Evolutionary conservation across 2,888 invertebrate genomes (phyloP).

Genomic region (Cephus rjabovi): DNA sequence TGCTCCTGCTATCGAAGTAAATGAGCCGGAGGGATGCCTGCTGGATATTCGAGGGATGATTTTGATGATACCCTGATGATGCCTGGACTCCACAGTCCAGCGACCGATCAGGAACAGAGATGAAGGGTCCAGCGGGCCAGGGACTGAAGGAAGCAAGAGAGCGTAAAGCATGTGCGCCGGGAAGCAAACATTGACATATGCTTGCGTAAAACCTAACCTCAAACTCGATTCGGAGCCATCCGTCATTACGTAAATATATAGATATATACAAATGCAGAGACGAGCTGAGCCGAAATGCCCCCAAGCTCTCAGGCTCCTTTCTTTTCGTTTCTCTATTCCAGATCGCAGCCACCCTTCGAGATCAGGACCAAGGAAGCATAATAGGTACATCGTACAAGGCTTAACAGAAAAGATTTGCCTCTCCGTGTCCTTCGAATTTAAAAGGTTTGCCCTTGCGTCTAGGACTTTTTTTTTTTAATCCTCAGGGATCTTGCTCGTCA

Average conservation of each 20-base stretch:
- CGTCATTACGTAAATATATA: conserved; percentile 20
- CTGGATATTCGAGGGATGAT: conserved; percentile 1
- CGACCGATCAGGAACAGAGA: conserved; percentile 24
- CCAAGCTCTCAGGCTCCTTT: neutral
- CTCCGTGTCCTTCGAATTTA: neutral
- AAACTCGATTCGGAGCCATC: conserved; percentile 31
- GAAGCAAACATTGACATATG: conserved; percentile 64
- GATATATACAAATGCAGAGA: neutral
- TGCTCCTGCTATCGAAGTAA: conserved; percentile 19
- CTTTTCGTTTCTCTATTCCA: neutral
- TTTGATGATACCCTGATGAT: conserved; percentile 2
- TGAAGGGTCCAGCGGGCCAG: conserved; percentile 15
- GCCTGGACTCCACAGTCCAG: neutral
- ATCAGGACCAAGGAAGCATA: neutral
- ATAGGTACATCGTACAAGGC: neutral
- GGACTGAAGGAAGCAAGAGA: conserved; percentile 47
- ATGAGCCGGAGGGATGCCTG: conserved; percentile 11
- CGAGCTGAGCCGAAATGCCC: neutral
- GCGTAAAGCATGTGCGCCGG: conserved; percentile 56
- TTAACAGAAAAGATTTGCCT: neutral
- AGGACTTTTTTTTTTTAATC: neutral
- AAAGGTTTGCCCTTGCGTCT: neutral
- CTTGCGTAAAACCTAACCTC: conserved; percentile 51
- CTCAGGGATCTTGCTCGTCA: neutral
- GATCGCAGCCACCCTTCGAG: neutral